A percentile compares a stretch with the other conserved stretches of the same genome.
Evolutionary conservation across 2,888 invertebrate genomes (phyloP).

Genomic region (Mesorhabditis belari): DNA sequence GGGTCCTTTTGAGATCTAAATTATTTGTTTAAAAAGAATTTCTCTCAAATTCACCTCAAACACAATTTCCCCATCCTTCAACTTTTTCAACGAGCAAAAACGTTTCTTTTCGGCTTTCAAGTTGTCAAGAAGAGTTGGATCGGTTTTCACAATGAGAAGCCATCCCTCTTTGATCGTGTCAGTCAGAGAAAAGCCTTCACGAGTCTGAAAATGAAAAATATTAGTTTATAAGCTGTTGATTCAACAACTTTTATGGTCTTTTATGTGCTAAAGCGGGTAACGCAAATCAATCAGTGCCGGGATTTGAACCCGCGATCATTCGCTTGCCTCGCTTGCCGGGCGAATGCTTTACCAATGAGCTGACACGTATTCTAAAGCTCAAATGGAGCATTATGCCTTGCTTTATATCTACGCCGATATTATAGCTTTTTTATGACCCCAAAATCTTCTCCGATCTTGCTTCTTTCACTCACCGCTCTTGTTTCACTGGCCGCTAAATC

Average conservation of each 20-base stretch:
- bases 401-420: too few species aligned
- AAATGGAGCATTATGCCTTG: too few species aligned
- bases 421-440: too few species aligned
- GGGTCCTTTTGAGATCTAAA: constrained; percentile 13
- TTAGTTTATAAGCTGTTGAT: too few species aligned
- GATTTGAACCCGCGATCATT: too few species aligned
- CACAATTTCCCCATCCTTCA: constrained; percentile 32
- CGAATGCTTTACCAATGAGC: too few species aligned
- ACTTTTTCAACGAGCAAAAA: constrained; percentile 36
- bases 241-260: too few species aligned
- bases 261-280: too few species aligned
- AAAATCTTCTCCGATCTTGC: background rate
- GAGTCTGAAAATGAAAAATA: background rate
- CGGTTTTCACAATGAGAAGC: constrained; percentile 36
- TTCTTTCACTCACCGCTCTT: constrained; percentile 14
- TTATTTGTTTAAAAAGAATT: background rate
- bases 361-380: too few species aligned
- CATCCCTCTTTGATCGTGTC: constrained; percentile 34
- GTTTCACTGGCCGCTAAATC: constrained; percentile 46
- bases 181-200: constrained; percentile 17
- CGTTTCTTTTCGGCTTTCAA: constrained; percentile 42
- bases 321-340: too few species aligned
- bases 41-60: constrained; percentile 18
- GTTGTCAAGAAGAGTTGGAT: constrained; percentile 38
- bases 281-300: too few species aligned